phyloP scores from a whole-genome alignment of 1,140 invertebrate genomes.

The Mesaphorura yosii region DNA sequence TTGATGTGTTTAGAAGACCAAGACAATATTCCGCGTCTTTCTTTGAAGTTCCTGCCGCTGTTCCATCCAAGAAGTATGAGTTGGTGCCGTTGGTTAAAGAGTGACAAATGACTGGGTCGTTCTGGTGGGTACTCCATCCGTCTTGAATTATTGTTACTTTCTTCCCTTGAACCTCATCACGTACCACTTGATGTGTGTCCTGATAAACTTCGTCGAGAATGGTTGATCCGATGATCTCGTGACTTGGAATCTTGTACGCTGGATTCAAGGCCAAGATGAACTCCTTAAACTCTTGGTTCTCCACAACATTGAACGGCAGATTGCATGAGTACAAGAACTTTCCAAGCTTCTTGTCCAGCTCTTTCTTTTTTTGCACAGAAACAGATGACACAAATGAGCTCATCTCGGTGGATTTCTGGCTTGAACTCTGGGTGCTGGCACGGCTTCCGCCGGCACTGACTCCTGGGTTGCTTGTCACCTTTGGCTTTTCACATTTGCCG shows the following conservation, averaged over 20 bases:
- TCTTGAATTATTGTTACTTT: conserved; percentile 10
- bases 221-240: neutral
- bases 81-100: neutral
- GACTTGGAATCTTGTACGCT: neutral
- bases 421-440: neutral
- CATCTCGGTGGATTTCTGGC: too few species aligned
- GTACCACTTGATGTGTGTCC: neutral
- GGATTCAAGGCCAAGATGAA: neutral
- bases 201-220: conserved; percentile 3
- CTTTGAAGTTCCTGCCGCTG: neutral
- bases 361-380: neutral
- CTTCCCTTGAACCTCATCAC: neutral
- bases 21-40: conserved; percentile 7
- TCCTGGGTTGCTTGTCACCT: neutral
- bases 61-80: conserved; percentile 9
- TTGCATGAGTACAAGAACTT: conserved; percentile 4
- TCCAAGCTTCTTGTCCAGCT: neutral
- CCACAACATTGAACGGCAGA: conserved; percentile 1
- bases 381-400: neutral
- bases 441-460: neutral
- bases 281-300: conserved; percentile 7
- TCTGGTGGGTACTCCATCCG: conserved; percentile 14
- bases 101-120: conserved; percentile 6
- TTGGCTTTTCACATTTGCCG: neutral
- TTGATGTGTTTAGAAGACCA: neutral